Conservation (phyloP, 2,113 vertebrate genomes). For the Pomatorhinus ruficollis region DNA sequence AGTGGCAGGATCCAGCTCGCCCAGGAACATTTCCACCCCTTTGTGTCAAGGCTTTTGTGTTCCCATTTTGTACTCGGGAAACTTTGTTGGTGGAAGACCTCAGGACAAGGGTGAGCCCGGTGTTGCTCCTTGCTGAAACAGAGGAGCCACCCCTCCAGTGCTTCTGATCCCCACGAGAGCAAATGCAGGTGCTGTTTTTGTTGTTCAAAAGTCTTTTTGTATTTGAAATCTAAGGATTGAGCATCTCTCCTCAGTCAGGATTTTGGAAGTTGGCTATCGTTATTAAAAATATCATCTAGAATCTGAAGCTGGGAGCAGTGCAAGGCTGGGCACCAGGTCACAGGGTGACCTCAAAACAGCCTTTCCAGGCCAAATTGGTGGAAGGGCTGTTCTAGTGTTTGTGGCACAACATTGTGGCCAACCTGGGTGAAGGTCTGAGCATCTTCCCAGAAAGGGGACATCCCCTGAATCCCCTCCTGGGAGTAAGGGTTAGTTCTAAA, state of each 20-base stretch:
- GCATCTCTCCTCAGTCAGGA: neutral
- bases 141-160: neutral
- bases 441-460: neutral
- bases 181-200: rapidly evolving
- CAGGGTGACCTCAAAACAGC: neutral
- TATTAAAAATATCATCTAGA: neutral
- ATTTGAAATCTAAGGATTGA: neutral
- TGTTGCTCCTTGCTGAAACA: rapidly evolving
- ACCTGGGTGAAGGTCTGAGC: neutral
- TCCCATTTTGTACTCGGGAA: rapidly evolving
- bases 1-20: neutral
- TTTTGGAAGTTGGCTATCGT: neutral
- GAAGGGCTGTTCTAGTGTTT: neutral
- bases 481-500: neutral
- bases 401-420: neutral
- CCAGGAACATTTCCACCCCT: neutral
- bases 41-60: neutral
- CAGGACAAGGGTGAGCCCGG: rapidly evolving
- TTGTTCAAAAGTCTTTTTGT: neutral
- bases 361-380: neutral
- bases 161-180: neutral
- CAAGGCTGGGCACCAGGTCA: neutral
- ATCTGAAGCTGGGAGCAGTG: neutral
- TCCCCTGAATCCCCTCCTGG: neutral
- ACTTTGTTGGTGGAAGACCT: neutral